These are phyloP conservation scores for Drosophila chauvacae DNA, from an alignment of 1,140 invertebrate genomes.

Conservation along the genomic window DNA sequence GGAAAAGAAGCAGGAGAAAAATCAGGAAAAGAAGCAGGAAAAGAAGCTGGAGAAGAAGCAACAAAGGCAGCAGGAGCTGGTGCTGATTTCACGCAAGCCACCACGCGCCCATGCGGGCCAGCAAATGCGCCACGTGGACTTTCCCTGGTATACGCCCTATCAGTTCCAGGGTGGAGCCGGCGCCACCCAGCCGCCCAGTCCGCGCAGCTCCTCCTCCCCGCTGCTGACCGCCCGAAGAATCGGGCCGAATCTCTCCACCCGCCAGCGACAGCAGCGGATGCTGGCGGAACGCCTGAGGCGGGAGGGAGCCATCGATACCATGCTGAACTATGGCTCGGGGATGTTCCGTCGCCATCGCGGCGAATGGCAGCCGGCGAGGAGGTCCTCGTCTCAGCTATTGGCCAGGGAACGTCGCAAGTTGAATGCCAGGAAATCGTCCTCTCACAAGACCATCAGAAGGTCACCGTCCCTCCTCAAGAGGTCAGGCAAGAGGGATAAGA, in stretches of 20 bases:
- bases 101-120: not conserved
- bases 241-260: not conserved
- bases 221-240: not conserved
- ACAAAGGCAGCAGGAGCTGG: not conserved
- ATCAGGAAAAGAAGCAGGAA: not conserved
- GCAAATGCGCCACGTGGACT: constrained; percentile 1
- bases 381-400: not conserved
- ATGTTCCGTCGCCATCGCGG: not conserved
- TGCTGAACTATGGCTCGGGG: constrained; percentile 31
- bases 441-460: too few species aligned
- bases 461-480: too few species aligned
- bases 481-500: too few species aligned
- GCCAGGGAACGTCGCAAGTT: not conserved
- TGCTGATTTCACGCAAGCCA: not conserved
- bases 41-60: not conserved
- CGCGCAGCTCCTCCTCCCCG: not conserved
- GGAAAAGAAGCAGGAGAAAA: not conserved
- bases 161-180: constrained; percentile 39
- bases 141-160: constrained; percentile 31
- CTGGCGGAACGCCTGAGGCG: not conserved
- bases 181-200: constrained; percentile 1
- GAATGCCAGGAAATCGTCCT: too few species aligned
- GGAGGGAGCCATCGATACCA: constrained; percentile 56
- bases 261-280: constrained; percentile 9
- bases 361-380: not conserved